Percentiles rank a stretch among this genome's conserved stretches.
Conservation (phyloP, 53 echinoderm and acorn worm species). For the Holothuria leucospilota region DNA sequence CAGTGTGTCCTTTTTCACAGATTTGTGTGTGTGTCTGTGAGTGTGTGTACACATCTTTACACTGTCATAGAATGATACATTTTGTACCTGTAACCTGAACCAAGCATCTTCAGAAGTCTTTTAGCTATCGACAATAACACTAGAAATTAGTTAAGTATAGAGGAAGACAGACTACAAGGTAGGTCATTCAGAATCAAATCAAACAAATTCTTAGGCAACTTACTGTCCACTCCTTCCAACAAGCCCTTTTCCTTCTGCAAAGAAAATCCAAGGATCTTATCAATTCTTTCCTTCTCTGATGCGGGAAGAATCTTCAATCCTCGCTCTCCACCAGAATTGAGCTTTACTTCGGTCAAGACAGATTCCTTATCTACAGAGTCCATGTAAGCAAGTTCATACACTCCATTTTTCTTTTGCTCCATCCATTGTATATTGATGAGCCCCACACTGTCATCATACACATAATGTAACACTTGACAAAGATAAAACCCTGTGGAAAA, state of each 20-base stretch:
- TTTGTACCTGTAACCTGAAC: too few species aligned
- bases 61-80: too few species aligned
- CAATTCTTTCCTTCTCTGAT: constrained; percentile 77
- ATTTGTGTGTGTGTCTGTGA: too few species aligned
- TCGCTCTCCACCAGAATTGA: constrained; percentile 73
- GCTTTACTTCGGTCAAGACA: constrained; percentile 87
- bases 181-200: not conserved
- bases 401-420: constrained; percentile 73
- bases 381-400: constrained; percentile 89
- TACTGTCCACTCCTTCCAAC: constrained; percentile 75
- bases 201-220: not conserved
- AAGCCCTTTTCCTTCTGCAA: constrained; percentile 94
- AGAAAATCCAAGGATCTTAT: constrained; percentile 82
- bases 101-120: too few species aligned
- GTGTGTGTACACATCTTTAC: too few species aligned
- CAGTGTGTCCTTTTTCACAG: too few species aligned
- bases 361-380: constrained; percentile 88
- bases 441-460: constrained; percentile 81
- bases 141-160: not conserved
- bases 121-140: not conserved
- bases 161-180: not conserved
- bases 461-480: constrained; percentile 89
- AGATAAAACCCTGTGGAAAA: constrained; percentile 74
- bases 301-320: constrained; percentile 69
- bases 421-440: constrained; percentile 89